A percentile compares a stretch with the other conserved stretches of the same genome.
Evolutionary conservation across 2,797 vertebrate species (phyloP).

Genomic region (Hydrophis major): DNA sequence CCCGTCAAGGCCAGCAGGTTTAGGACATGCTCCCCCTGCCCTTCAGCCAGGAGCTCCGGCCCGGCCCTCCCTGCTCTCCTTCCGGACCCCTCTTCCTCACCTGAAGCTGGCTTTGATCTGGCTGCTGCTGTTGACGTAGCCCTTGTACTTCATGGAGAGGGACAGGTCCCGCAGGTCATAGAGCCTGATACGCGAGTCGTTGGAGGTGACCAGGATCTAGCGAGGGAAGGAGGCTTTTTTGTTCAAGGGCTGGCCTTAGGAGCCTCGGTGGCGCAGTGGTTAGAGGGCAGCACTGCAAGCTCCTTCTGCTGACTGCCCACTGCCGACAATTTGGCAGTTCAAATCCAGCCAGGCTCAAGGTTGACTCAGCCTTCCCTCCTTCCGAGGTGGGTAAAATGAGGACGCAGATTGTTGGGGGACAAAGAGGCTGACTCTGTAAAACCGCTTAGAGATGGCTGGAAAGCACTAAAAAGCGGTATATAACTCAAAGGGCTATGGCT

Average conservation of each 20-base stretch:
- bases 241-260: neutral
- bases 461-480: too few relatives aligned
- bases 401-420: too few relatives aligned
- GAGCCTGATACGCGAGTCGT: conserved; percentile 94
- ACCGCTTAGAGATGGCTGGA: too few relatives aligned
- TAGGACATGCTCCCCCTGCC: neutral
- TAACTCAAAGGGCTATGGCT: too few relatives aligned
- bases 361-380: too few relatives aligned
- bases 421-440: too few relatives aligned
- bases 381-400: too few relatives aligned
- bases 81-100: conserved; percentile 63
- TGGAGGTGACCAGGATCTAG: conserved; percentile 96
- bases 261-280: too few relatives aligned
- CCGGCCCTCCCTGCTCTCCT: neutral
- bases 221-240: neutral
- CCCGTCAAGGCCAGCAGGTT: neutral
- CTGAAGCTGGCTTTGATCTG: conserved; percentile 99
- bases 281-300: too few relatives aligned
- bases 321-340: too few relatives aligned
- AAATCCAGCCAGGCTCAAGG: too few relatives aligned
- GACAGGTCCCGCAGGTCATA: conserved; percentile 97
- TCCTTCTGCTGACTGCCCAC: too few relatives aligned
- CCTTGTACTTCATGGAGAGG: conserved; percentile 99
- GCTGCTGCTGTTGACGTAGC: conserved; percentile 98
- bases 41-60: neutral